Evolutionary conservation across 2,797 vertebrate genomes (phyloP).

Genomic region (Helarctos malayanus): DNA sequence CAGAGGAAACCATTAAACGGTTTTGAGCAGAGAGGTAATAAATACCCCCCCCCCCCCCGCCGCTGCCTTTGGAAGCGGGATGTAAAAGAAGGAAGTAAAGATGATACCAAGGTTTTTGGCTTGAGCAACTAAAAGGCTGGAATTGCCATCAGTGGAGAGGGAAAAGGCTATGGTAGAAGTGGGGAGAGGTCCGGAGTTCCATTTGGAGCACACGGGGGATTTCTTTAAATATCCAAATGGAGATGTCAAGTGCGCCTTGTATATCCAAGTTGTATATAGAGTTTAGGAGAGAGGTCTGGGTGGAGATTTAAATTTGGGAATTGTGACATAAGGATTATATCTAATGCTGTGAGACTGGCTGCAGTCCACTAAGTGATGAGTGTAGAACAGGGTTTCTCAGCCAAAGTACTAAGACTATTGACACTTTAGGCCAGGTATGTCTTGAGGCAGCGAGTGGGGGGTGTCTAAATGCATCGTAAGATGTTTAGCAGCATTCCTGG

Average conservation of each 20-base stretch:
- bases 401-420: background rate
- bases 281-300: background rate
- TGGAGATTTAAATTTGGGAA: background rate
- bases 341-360: background rate
- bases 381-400: background rate
- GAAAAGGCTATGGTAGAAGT: background rate
- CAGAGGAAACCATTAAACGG: background rate
- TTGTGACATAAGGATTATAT: background rate
- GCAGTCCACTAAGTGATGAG: background rate
- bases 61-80: background rate
- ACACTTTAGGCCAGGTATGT: background rate
- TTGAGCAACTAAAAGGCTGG: background rate
- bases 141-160: background rate
- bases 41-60: background rate
- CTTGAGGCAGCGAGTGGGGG: background rate
- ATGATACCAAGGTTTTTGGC: background rate
- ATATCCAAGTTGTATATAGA: background rate
- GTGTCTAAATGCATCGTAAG: background rate
- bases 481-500: background rate
- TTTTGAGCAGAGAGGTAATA: background rate
- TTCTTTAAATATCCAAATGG: background rate
- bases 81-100: background rate
- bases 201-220: background rate
- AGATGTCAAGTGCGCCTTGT: background rate
- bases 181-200: background rate